Base-by-base conservation (phyloP, 2,888 invertebrate species). In the Chloroclysta siterata region DNA sequence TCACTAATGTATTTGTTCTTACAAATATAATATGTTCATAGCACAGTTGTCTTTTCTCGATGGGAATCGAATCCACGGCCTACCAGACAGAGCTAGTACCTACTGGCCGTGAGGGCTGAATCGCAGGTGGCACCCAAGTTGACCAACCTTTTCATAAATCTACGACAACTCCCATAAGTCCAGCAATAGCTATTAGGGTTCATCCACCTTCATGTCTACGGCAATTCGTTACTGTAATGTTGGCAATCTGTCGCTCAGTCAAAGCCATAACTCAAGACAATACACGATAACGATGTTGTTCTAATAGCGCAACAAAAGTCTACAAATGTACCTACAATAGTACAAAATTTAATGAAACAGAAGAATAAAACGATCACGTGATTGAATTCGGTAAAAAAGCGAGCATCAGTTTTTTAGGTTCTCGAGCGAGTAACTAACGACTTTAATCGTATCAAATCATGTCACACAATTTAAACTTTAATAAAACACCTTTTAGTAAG, bases 151-250 rank as follows among this genome's bases (percentile, higher is more conserved):
- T 59, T 52, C 44, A 60, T 63, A 59, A 56, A 56, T 59, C 44
- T 14, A 51, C 44, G n/a, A 41, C 11, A 48, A 22, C 10, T 14
- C n/a, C 54, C 55, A 53, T 52, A 52, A 42, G 61, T 61, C 50
- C 54, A 60, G 47, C 48, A 51, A 55, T 59, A 48, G 39, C 41
- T 65, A 55, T 63, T 51, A 63, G 65, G 68, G 90, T 85, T 87
- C 87, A 83, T 81, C 75, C 78, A 89, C 88, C 87, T 88, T 74
- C 74, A 73, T 81, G 90, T 89, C 89, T 89, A 78, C 78, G 71
- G 83, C 85, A 75, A 90, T 92, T 87, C 84, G 85, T 91, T 87
- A 88, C 82, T 76, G 83, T 90, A 90, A 92, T 91, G 88, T 80
- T 68, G 72, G 87, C 90, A 88, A 91, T 92, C 87, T 88, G 89